Evolutionary conservation across 2,113 vertebrate genomes (phyloP).

Genomic region (Plectropomus leopardus): DNA sequence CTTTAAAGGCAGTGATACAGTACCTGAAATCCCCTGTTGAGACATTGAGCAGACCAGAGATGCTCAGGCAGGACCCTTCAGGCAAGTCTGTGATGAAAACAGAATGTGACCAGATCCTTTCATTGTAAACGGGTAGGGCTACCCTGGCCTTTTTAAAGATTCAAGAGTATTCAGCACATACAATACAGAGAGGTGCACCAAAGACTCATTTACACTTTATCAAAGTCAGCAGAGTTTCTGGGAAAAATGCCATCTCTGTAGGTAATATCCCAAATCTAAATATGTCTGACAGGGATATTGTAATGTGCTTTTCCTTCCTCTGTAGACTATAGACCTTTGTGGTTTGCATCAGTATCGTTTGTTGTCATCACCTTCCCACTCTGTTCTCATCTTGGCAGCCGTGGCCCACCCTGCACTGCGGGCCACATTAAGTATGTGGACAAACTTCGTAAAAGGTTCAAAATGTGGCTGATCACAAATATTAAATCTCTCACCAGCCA

Average conservation of each 20-base stretch:
- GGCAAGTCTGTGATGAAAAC: background rate
- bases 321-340: background rate
- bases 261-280: background rate
- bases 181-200: no score
- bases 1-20: background rate
- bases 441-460: slow-evolving; percentile 34
- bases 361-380: slow-evolving; percentile 10
- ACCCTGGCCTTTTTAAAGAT: background rate
- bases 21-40: background rate
- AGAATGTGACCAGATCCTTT: background rate
- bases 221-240: background rate
- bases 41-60: background rate
- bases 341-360: slow-evolving; percentile 4
- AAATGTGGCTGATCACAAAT: slow-evolving; percentile 30
- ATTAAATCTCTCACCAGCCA: slow-evolving; percentile 26
- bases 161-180: background rate
- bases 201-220: background rate
- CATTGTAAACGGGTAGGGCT: background rate
- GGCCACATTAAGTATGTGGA: slow-evolving; percentile 32
- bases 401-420: background rate
- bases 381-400: slow-evolving; percentile 25
- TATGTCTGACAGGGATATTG: background rate
- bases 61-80: background rate
- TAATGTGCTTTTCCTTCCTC: background rate
- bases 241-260: background rate